phyloP scores from a whole-genome alignment of 2,888 invertebrate genomes.

The Meteorus colon region DNA sequence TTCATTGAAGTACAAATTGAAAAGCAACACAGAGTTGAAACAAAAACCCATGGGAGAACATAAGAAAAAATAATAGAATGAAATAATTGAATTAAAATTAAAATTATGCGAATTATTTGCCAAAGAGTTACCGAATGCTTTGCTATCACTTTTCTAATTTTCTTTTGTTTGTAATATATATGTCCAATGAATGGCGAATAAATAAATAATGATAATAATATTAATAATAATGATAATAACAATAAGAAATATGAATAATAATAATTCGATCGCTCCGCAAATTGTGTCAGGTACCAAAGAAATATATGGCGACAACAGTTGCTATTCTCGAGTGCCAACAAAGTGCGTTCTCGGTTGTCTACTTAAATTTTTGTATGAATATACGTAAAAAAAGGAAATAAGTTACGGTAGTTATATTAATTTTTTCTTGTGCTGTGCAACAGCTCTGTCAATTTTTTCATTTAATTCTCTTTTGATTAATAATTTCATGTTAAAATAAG shows the following conservation, averaged over 20 bases:
- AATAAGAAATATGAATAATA: background rate
- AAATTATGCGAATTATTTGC: constrained; percentile 43
- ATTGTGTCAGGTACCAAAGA: constrained; percentile 42
- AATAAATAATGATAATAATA: background rate
- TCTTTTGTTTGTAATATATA: constrained; percentile 19
- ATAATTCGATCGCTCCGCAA: constrained; percentile 32
- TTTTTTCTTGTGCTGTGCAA: background rate
- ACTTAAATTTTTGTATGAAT: constrained; percentile 33
- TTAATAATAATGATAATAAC: background rate
- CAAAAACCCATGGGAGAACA: constrained; percentile 3
- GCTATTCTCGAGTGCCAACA: constrained; percentile 48
- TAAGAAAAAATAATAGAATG: background rate
- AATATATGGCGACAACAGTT: constrained; percentile 36
- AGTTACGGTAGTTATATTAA: background rate
- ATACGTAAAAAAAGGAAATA: background rate
- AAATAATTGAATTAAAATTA: constrained; percentile 27
- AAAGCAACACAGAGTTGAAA: constrained; percentile 31
- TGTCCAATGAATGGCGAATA: background rate
- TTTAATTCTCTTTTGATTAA: background rate
- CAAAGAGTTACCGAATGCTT: constrained; percentile 47
- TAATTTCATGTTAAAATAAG: background rate
- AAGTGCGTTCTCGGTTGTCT: constrained; percentile 42
- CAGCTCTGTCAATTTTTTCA: constrained; percentile 35
- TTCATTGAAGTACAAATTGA: constrained; percentile 17
- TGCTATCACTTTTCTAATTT: constrained; percentile 16